Conservation (phyloP, 2,888 invertebrate genomes). For the Sacculina carcini region DNA sequence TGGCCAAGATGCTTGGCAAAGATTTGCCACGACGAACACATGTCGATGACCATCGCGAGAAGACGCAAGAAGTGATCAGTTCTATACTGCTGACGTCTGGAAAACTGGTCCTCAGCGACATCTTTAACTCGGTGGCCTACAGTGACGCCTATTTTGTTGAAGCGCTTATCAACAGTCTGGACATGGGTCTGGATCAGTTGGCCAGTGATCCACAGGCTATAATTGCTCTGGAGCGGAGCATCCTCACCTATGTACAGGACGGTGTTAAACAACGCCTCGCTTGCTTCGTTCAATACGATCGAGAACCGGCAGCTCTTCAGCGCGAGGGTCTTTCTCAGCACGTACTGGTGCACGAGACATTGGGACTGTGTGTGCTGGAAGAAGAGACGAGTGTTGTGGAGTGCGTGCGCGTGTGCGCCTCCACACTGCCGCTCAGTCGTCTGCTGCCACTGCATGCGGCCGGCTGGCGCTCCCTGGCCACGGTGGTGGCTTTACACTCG, state of each 20-base stretch:
- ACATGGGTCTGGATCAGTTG: constrained; percentile 30
- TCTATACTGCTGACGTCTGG: not conserved
- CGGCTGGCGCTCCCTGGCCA: constrained; percentile 29
- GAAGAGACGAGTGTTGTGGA: constrained; percentile 28
- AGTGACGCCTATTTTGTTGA: not conserved
- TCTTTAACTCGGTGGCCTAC: not conserved
- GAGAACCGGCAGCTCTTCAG: not conserved
- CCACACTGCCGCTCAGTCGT: constrained; percentile 35
- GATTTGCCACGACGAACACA: not conserved
- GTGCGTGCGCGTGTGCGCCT: constrained; percentile 40
- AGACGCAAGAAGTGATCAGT: not conserved
- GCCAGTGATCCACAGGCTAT: constrained; percentile 36
- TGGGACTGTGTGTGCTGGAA: constrained; percentile 16
- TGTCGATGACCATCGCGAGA: not conserved
- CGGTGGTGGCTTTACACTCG: constrained; percentile 29
- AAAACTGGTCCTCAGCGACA: not conserved
- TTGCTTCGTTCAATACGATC: not conserved
- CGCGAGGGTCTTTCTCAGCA: constrained; percentile 16
- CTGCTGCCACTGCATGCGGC: constrained; percentile 28
- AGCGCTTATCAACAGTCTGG: constrained; percentile 32
- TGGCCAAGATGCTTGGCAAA: not conserved
- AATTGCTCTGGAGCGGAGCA: constrained; percentile 36
- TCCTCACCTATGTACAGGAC: constrained; percentile 35
- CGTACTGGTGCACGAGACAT: constrained; percentile 23
- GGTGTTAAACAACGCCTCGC: constrained; percentile 29